Evolutionary conservation across 2,888 invertebrate species (phyloP).

Genomic region (Azorinus chamasolen): DNA sequence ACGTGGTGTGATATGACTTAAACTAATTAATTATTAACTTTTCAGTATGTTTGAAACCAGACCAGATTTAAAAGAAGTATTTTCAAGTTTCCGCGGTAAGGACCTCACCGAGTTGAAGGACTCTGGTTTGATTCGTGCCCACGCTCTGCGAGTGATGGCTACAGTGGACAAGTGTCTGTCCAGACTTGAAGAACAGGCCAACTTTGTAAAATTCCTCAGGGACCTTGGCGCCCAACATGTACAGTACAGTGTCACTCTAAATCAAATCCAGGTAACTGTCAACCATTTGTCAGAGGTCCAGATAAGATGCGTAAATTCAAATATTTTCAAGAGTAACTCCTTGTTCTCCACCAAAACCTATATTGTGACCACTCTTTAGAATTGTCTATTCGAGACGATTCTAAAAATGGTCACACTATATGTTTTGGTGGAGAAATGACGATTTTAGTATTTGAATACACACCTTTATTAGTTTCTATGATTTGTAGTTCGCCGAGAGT

Average conservation of each 20-base stretch:
- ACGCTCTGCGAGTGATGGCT: constrained; percentile 88
- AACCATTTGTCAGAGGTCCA: no score
- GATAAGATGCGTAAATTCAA: no score
- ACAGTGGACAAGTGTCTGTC: constrained; percentile 87
- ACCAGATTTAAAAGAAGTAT: constrained; percentile 87
- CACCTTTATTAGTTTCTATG: no score
- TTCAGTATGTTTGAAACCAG: constrained; percentile 87
- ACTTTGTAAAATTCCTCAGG: constrained; percentile 86
- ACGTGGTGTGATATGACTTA: no score
- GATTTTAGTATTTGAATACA: no score
- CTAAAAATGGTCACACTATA: no score
- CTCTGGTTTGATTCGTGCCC: constrained; percentile 87
- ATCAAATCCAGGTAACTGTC: constrained; percentile 87
- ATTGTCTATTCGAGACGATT: no score
- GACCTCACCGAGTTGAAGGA: constrained; percentile 86
- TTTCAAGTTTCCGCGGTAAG: constrained; percentile 87
- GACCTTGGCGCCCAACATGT: constrained; percentile 87
- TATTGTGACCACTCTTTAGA: no score
- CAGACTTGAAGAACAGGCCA: constrained; percentile 87
- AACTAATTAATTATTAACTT: constrained; percentile 19
- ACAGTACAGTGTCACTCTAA: constrained; percentile 87
- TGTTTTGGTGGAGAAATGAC: no score
- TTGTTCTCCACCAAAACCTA: no score
- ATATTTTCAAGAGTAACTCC: no score
- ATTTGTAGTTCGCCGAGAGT: no score